Evolutionary conservation across 2,113 vertebrate genomes (phyloP).

Genomic region (Oreocharis arfaki): DNA sequence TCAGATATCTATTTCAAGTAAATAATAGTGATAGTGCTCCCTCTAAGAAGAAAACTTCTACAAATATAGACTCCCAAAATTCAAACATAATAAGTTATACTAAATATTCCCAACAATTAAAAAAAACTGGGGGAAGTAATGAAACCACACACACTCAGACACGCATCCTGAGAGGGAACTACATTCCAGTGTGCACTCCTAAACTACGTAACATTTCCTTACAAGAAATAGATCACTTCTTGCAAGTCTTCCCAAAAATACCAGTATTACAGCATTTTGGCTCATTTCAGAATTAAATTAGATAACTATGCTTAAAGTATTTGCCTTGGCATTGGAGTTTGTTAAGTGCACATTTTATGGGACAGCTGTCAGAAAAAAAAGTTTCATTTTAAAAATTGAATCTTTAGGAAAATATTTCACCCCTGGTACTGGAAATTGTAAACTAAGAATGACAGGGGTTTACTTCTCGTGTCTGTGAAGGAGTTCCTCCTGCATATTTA

Average conservation of each 20-base stretch:
- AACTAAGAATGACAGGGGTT: neutral
- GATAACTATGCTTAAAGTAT: neutral
- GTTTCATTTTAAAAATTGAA: neutral
- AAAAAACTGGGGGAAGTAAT: neutral
- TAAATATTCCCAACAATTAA: neutral
- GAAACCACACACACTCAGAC: neutral
- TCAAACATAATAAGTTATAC: neutral
- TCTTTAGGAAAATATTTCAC: neutral
- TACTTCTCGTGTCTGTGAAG: neutral
- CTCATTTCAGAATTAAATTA: neutral
- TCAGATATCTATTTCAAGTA: neutral
- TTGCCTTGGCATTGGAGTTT: neutral
- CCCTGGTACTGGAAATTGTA: neutral
- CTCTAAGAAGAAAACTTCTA: neutral
- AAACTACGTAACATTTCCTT: neutral
- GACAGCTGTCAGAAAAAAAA: neutral
- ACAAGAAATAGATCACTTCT: neutral
- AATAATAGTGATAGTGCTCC: neutral
- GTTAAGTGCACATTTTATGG: neutral
- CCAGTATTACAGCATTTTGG: neutral
- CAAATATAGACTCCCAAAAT: neutral
- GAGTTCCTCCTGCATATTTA: neutral
- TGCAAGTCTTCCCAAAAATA: neutral
- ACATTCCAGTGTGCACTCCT: neutral
- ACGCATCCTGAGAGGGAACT: fast-evolving